Evolutionary conservation across 1,140 invertebrate species (phyloP), one percentile per base, ranked within the genome.

Genomic region (Anadara kagoshimensis): DNA sequence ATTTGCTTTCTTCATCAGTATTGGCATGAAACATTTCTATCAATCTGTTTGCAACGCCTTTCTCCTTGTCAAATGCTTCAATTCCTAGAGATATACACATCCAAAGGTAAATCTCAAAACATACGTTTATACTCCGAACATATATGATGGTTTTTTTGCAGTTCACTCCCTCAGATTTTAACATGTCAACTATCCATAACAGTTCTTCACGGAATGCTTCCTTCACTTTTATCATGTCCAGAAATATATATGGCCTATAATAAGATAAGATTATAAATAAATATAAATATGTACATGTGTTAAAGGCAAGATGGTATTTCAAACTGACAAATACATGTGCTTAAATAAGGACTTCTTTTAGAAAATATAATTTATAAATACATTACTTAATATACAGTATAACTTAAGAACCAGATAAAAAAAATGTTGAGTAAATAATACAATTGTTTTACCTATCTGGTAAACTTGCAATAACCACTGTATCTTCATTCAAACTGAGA

Each of bases 1-100:
- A 41, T 4, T 16, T 18, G 5, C n/a, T 47, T 0, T 63, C 24
- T 24, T 7, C 44, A 26, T 63, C 61, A 1, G 61, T 63, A 7
- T 41, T 8, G 20, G 43, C 47, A 49, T 63, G 61, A 49, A 24
- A 63, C 61, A 63, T 49, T 49, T 63, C 61, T 22, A 63, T 63
- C 7, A 63, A 47, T 12, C 61, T 0, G 26, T 24, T 47, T 24
- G 14, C 10, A 4, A 16, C 11, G n/a, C n/a, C n/a, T 0, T 47
- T 29, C 12, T 24, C 61, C 20, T 63, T 5, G 12, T 24, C 4
- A n/a, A 47, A 63, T 16, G 61, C 61, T 12, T 20, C 3, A 16
- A 22, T 14, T 20, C 24, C 61, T 11, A 63, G 61, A 14, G 45
- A 41, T 29, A 47, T 44, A 24, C 45, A 26, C 14, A 63, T 11